Evolutionary conservation across 2,888 invertebrate genomes (phyloP), one percentile per base, ranked within the genome.

Genomic region (Drosophila yooni): DNA sequence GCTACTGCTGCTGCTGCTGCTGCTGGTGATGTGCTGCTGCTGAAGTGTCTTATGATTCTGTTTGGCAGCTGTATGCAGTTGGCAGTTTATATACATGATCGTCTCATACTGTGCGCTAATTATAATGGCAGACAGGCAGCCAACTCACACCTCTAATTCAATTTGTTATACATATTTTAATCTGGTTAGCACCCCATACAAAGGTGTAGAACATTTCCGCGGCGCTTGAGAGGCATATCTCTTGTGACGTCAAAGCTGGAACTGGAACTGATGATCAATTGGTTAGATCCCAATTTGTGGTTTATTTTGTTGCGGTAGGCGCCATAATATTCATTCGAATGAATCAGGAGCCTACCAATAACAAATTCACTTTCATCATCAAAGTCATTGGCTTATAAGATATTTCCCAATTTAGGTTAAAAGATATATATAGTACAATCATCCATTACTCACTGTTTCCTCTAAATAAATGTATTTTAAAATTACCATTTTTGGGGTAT

Each of bases 271-370:
- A 62, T 79, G 33, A 67, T 38, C 51, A 51, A 40, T 31, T 10
- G 54, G 40, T 29, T 33, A 38, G 71, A 36, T 51, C 40, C 48
- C 53, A 61, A 76, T 69, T 82, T 73, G 72, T 58, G 76, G 56
- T 53, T 66, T 11, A 59, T 69, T 61, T 79, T 83, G 88, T 87
- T 86, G 79, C 57, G 84, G 82, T 81, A 81, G 83, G 79, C 56
- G 46, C 53, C 29, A 40, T 11, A 21, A n/a, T 38, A 36, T 33
- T 33, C 15, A 29, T 31, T 63, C n/a, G 57, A 4, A 43, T 81
- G 79, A 85, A 4, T 78, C 77, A 76, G n/a, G 4, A 27, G 1
- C 18, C 34, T n/a, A 25, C 21, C 3, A 25, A 25, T 15, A 6
- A 15, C 1, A 11, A 18, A 11, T 11, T 43, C 3, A 43, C 21